These are phyloP conservation scores for Oceanodroma tethys DNA, from an alignment of 2,113 vertebrate species.

Conservation along the genomic window DNA sequence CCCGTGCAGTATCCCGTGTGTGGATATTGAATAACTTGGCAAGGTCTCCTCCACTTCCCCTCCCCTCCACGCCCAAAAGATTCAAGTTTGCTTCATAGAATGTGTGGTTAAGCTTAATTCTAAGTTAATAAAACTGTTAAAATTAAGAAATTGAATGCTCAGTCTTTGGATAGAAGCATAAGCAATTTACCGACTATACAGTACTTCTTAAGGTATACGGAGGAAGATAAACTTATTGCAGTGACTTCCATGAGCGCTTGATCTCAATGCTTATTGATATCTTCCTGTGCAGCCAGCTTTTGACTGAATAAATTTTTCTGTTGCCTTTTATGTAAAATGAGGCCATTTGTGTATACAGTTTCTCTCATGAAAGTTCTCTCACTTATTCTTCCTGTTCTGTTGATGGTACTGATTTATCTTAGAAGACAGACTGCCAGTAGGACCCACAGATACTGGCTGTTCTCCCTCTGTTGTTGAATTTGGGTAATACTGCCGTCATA, in stretches of 20 bases:
- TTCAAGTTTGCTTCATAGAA: background rate
- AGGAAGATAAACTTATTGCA: background rate
- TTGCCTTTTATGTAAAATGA: background rate
- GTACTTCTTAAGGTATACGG: background rate
- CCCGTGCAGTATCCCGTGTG: background rate
- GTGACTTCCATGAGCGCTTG: background rate
- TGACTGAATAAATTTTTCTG: background rate
- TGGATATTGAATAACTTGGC: background rate
- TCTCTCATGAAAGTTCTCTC: background rate
- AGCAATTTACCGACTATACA: background rate
- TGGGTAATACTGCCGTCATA: background rate
- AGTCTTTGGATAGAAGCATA: background rate
- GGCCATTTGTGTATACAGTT: background rate
- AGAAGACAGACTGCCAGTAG: background rate
- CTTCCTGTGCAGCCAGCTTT: background rate
- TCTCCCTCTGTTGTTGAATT: background rate
- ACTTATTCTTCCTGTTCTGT: background rate
- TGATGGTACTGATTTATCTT: background rate
- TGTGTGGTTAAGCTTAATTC: background rate
- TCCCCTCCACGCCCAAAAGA: background rate
- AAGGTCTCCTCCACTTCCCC: background rate
- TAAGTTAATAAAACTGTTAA: background rate
- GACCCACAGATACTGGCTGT: background rate
- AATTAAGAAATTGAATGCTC: background rate
- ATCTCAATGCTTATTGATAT: background rate